phyloP scores from a whole-genome alignment of 2,888 invertebrate genomes.

The Volucella zonaria region DNA sequence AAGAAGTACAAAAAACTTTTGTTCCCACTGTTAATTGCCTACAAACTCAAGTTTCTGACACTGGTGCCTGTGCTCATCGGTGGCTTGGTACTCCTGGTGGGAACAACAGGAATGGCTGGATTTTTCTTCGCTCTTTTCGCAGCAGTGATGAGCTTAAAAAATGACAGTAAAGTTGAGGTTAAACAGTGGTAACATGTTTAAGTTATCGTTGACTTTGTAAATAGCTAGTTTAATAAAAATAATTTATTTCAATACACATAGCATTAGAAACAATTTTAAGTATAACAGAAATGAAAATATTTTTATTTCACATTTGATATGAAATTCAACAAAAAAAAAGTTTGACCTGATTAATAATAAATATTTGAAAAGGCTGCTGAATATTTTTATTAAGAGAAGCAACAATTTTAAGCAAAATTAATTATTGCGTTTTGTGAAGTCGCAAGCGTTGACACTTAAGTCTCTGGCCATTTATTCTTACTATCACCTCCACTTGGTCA shows the following conservation, averaged over 20 bases:
- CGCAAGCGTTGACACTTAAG: too few relatives aligned
- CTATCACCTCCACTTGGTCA: too few relatives aligned
- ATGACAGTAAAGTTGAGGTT: conserved; percentile 74
- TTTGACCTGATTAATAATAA: too few relatives aligned
- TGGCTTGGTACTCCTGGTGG: conserved; percentile 87
- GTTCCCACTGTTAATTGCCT: conserved; percentile 90
- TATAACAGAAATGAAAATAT: too few relatives aligned
- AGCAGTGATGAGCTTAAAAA: conserved; percentile 89
- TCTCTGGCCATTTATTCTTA: too few relatives aligned
- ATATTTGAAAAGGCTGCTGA: too few relatives aligned
- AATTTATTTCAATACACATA: not conserved
- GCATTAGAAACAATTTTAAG: too few relatives aligned
- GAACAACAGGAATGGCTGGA: conserved; percentile 91
- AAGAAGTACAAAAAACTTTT: conserved; percentile 88
- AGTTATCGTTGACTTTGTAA: not conserved
- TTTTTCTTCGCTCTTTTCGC: conserved; percentile 94
- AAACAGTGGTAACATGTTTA: conserved; percentile 43
- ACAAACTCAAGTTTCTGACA: conserved; percentile 92
- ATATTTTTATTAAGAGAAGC: too few relatives aligned
- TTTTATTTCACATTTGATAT: too few relatives aligned
- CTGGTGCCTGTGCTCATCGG: conserved; percentile 90
- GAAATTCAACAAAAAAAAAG: too few relatives aligned
- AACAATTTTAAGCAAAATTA: too few relatives aligned
- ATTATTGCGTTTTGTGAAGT: too few relatives aligned
- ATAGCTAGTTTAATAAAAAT: conserved; percentile 22